phyloP scores from a whole-genome alignment of 1,140 invertebrate genomes.

The Armadillidium nasatum region DNA sequence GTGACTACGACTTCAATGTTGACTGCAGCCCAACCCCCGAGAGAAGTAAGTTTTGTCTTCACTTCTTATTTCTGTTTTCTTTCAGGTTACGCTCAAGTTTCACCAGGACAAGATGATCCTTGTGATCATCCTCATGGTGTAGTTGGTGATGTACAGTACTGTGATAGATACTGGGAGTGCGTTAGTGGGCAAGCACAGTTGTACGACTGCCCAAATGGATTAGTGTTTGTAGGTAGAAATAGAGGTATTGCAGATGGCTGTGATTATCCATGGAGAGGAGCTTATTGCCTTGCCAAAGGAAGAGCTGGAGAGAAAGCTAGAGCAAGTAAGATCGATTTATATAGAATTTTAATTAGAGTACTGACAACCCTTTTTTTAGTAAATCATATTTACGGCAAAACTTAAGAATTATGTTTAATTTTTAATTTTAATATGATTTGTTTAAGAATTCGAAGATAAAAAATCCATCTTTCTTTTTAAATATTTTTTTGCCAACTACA shows the following conservation, averaged over 20 bases:
- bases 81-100: conserved; percentile 45
- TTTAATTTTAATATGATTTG: too few relatives aligned
- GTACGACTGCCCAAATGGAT: conserved; percentile 82
- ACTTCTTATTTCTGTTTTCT: conserved; percentile 19
- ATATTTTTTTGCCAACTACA: too few relatives aligned
- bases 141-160: conserved; percentile 70
- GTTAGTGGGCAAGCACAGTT: conserved; percentile 68
- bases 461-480: too few relatives aligned
- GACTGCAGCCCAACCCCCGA: conserved; percentile 49
- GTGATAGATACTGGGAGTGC: conserved; percentile 84
- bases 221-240: conserved; percentile 82
- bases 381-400: too few relatives aligned
- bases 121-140: conserved; percentile 70
- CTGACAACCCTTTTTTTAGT: too few relatives aligned
- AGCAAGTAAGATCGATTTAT: not conserved
- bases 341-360: too few relatives aligned
- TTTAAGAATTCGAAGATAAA: too few relatives aligned
- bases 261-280: conserved; percentile 81
- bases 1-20: conserved; percentile 52
- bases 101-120: conserved; percentile 62
- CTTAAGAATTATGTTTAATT: too few relatives aligned
- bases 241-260: conserved; percentile 78
- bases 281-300: conserved; percentile 73
- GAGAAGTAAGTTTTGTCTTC: conserved; percentile 46
- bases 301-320: conserved; percentile 59